phyloP scores from a whole-genome alignment of 2,797 vertebrate genomes.

The Poeciliopsis paucimaculata region DNA sequence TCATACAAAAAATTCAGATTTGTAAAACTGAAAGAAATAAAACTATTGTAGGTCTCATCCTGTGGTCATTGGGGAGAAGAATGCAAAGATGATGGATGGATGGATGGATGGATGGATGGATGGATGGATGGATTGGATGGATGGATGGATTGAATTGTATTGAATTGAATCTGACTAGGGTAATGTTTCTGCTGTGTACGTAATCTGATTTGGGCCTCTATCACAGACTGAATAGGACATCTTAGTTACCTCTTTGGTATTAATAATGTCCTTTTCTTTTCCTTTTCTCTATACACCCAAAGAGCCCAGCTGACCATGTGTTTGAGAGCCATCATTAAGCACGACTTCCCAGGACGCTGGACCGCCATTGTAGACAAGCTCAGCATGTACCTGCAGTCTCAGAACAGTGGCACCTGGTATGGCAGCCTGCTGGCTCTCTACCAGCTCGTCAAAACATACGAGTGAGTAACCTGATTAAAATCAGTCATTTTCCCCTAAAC shows the following conservation, averaged over 20 bases:
- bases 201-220: background rate
- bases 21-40: no score
- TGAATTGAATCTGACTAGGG: background rate
- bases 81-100: no score
- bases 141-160: no score
- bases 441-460: conserved; percentile 98
- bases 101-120: no score
- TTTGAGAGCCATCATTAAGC: conserved; percentile 93
- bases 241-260: background rate
- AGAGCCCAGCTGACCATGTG: conserved; percentile 97
- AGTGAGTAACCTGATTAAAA: conserved; percentile 83
- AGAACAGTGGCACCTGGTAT: conserved; percentile 92
- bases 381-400: conserved; percentile 88
- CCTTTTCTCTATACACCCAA: background rate
- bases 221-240: background rate
- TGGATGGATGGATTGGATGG: no score
- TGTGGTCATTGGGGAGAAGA: no score
- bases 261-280: background rate
- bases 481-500: background rate
- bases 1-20: no score
- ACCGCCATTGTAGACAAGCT: conserved; percentile 95
- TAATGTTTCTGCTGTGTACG: background rate
- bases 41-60: no score
- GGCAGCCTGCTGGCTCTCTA: conserved; percentile 94
- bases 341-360: conserved; percentile 97